phyloP scores from a whole-genome alignment of 2,797 vertebrate species.

The Thaleichthys pacificus region DNA sequence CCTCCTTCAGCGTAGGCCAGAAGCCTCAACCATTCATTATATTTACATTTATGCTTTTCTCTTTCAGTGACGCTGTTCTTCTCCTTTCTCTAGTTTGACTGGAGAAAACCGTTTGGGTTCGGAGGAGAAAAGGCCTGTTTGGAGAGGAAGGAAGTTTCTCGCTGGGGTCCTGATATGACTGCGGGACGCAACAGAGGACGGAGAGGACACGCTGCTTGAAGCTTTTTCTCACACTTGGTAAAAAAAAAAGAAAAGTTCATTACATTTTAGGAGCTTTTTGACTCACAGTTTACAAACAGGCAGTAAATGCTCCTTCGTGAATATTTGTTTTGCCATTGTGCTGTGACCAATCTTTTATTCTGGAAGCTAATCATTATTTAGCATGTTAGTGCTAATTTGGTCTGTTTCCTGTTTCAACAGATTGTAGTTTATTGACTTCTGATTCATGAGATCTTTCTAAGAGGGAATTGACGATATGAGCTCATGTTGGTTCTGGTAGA shows the following conservation, averaged over 20 bases:
- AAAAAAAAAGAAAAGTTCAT: constrained; percentile 13
- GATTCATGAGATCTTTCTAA: neutral
- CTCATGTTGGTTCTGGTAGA: neutral
- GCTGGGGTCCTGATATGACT: constrained; percentile 58
- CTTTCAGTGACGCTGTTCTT: constrained; percentile 60
- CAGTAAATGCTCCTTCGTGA: neutral
- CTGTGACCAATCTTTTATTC: neutral
- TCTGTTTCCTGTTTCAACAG: neutral
- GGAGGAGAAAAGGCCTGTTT: constrained; percentile 45
- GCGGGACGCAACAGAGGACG: constrained; percentile 48
- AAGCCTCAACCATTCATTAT: constrained; percentile 59
- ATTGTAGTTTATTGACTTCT: neutral
- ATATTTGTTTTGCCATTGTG: neutral
- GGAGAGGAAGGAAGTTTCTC: constrained; percentile 72
- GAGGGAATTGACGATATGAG: neutral
- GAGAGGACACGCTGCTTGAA: constrained; percentile 64
- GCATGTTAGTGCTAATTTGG: neutral
- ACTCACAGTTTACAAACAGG: constrained; percentile 3
- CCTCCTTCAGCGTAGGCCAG: constrained; percentile 51
- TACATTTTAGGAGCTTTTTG: constrained; percentile 4
- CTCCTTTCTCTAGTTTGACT: constrained; percentile 52
- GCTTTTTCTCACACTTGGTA: constrained; percentile 73
- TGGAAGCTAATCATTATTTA: neutral
- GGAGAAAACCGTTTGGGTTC: constrained; percentile 44
- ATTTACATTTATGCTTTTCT: constrained; percentile 58